Percentiles rank a stretch among this genome's conserved stretches.
Conservation (phyloP, 2,797 vertebrate genomes). For the Sebastes reedi region DNA sequence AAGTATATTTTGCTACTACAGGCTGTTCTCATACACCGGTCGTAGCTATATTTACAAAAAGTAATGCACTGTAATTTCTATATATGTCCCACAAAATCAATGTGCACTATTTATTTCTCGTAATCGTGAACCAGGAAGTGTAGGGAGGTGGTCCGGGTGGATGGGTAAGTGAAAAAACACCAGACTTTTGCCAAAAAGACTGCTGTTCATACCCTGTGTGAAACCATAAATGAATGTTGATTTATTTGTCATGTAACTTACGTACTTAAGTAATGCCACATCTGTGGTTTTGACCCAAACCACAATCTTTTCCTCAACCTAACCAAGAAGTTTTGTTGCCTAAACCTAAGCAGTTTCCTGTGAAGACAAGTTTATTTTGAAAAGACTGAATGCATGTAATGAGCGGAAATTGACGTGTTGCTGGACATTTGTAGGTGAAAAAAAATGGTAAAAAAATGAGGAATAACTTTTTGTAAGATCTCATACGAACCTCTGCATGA, state of each 20-base stretch:
- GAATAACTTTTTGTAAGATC: not conserved
- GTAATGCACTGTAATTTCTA: not conserved
- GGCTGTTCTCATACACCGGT: not conserved
- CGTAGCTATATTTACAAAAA: rapidly evolving
- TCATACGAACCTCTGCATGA: not conserved
- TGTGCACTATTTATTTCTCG: not conserved
- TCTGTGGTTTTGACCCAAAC: not conserved
- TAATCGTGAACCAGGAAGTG: not conserved
- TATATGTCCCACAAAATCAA: not conserved
- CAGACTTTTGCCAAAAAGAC: not conserved
- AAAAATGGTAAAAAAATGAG: not conserved
- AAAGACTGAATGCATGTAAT: not conserved
- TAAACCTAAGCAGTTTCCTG: not conserved
- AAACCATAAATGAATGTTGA: not conserved
- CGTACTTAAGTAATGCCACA: not conserved
- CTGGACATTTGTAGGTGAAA: not conserved
- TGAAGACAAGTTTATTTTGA: not conserved
- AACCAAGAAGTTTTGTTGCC: not conserved
- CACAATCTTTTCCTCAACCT: not conserved
- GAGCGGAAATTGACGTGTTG: not conserved
- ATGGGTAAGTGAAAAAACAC: not conserved
- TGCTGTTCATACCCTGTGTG: not conserved
- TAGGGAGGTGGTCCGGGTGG: not conserved
- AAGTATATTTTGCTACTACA: not conserved
- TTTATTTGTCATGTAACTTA: not conserved